Conservation (phyloP, 2,113 vertebrate species). For the Rhinolophus sinicus region DNA sequence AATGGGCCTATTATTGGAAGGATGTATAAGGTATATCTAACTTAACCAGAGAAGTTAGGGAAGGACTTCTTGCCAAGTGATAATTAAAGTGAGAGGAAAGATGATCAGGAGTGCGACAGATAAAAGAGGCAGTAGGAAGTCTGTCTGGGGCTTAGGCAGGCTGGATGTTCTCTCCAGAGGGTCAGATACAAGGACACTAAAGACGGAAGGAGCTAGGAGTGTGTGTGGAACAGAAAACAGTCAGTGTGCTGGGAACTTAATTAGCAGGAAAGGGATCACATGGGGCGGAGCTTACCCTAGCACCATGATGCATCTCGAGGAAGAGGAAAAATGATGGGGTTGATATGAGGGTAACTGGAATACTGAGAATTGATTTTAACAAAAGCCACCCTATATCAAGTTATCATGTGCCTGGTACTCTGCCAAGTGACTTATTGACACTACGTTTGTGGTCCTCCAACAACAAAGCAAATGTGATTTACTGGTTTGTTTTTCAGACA, state of each 20-base stretch:
- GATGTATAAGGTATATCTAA: neutral
- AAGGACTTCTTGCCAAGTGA: neutral
- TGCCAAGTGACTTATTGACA: neutral
- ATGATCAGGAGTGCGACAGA: neutral
- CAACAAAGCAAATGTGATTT: neutral
- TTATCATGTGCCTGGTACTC: neutral
- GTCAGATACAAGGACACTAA: neutral
- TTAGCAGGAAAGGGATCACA: neutral
- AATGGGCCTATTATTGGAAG: neutral
- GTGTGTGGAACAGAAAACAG: neutral
- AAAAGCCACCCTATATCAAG: neutral
- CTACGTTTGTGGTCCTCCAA: neutral
- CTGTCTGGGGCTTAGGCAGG: no score
- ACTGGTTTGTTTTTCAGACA: neutral
- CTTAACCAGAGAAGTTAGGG: neutral
- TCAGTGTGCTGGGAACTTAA: neutral
- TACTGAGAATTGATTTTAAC: neutral
- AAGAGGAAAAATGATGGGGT: neutral
- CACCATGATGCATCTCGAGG: neutral
- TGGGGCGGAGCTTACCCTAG: neutral
- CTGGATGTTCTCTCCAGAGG: neutral
- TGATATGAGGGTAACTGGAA: neutral
- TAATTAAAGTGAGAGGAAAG: neutral
- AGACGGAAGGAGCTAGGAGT: neutral
- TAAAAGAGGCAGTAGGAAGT: neutral